Base-by-base conservation (phyloP, 2,888 invertebrate species). In the Meteorus colon region DNA sequence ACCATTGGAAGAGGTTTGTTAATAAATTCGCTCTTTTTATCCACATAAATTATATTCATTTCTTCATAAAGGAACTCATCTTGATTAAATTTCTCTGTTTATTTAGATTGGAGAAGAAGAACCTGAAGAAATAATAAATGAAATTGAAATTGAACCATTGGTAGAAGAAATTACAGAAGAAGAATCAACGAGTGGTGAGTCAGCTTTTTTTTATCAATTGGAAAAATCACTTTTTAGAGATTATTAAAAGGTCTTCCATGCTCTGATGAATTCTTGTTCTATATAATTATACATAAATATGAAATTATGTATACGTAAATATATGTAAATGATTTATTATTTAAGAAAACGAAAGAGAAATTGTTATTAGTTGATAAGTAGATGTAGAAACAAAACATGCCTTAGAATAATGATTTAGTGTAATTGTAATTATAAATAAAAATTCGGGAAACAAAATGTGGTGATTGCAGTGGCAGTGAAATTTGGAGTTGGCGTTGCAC, bases 401-500 rank as follows among this genome's bases (percentile, higher is more conserved):
- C 27, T 48, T 10, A 34, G 48, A 45, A 31, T 41, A 27, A 72
- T 34, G 41, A 41, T 55, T 29, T 27, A 48, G 59, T 70, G 41
- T 60, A 41, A 19, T 19, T 48, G 41, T 24, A 34, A 45, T 67
- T 34, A 31, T 65, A 62, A 71, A 74, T 41, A 45, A 63, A 45
- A 77, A 62, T 66, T 66, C 73, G 34, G 67, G 73, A 78, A 74
- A 78, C 74, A 73, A 77, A 83, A 80, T 81, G 77, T 85, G 75
- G 78, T 86, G 84, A 93, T 95, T 95, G 90, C 95, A 96, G 96
- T 96, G 93, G 94, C 94, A 91, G 94, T 95, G 92, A 96, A 95
- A 92, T 92, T 96, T 92, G 93, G 93, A 90, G 94, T 96, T 91
- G 96, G 96, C 90, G 93, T 95, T 90, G 95, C 95, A 88, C 93